Conservation (phyloP, 2,888 invertebrate genomes). For the Drosophila diplacantha region DNA sequence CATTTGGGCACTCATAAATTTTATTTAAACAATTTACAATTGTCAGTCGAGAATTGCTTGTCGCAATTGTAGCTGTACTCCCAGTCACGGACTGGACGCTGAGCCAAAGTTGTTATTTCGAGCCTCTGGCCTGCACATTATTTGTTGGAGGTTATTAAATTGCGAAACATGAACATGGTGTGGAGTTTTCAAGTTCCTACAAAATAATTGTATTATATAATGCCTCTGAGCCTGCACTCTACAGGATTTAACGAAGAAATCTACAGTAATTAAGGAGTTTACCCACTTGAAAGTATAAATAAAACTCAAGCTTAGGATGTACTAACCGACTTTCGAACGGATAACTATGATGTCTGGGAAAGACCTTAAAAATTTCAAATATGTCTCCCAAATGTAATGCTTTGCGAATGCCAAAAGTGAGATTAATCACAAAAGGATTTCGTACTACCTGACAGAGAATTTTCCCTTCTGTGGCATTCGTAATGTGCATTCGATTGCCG, state of each 20-base stretch:
- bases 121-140: constrained; percentile 40
- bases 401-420: neutral
- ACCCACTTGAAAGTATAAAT: too few species aligned
- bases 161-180: constrained; percentile 13
- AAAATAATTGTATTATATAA: neutral
- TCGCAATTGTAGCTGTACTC: too few species aligned
- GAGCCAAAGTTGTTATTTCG: constrained; percentile 15
- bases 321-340: too few species aligned
- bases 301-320: too few species aligned
- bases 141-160: constrained; percentile 47
- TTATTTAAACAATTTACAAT: constrained; percentile 72
- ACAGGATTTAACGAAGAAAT: neutral
- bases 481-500: constrained; percentile 31
- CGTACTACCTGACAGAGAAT: neutral
- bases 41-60: constrained; percentile 67
- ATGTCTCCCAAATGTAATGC: neutral
- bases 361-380: neutral
- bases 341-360: too few species aligned
- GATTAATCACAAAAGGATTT: neutral
- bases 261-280: neutral
- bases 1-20: constrained; percentile 73
- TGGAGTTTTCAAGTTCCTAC: constrained; percentile 7
- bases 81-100: constrained; percentile 27
- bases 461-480: constrained; percentile 4
- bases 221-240: neutral